phyloP scores from a whole-genome alignment of 2,113 vertebrate species.

The Stigmatopora argus region DNA sequence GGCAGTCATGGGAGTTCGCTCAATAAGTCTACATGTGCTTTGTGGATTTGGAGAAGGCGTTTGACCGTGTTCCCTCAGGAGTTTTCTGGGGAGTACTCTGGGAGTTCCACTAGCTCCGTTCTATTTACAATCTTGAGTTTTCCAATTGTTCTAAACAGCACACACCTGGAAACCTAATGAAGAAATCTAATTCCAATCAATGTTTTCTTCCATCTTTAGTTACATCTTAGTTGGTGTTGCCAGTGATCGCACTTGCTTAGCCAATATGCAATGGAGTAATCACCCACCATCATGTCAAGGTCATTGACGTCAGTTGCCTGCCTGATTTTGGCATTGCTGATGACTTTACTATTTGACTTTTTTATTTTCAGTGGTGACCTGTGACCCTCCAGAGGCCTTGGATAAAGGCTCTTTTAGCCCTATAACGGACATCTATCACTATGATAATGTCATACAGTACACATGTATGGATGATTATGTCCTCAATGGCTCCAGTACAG shows the following conservation, averaged over 20 bases:
- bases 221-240: not conserved
- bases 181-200: not conserved
- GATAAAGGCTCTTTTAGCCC: fast-evolving
- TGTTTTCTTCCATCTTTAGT: not conserved
- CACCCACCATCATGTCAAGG: not conserved
- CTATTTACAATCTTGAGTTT: too few species aligned
- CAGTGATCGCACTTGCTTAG: not conserved
- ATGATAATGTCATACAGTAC: not conserved
- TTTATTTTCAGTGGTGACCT: constrained; percentile 39
- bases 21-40: too few species aligned
- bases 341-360: not conserved
- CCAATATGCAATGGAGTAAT: not conserved
- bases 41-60: too few species aligned
- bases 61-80: too few species aligned
- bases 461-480: not conserved
- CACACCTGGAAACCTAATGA: too few species aligned
- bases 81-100: too few species aligned
- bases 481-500: fast-evolving
- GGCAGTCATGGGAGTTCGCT: too few species aligned
- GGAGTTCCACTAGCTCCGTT: too few species aligned
- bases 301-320: not conserved
- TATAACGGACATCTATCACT: fast-evolving
- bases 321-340: not conserved
- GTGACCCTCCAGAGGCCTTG: fast-evolving
- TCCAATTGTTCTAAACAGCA: too few species aligned